Conservation (phyloP, 2,797 vertebrate genomes). For the Sebastes aleutianus region DNA sequence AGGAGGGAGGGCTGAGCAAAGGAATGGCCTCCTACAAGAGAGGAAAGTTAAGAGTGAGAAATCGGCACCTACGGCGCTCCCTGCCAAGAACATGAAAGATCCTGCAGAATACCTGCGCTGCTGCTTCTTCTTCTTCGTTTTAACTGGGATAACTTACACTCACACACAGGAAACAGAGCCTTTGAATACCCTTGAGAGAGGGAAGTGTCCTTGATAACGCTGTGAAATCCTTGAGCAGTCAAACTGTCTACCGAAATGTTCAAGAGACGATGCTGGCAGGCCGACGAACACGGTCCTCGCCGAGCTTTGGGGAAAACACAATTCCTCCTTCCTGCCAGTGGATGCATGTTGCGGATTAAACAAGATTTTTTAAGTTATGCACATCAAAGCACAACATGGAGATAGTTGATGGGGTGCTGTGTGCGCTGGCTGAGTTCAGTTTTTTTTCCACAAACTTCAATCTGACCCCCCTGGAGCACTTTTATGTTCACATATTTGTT, state of each 20-base stretch:
- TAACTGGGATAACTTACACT: constrained; percentile 28
- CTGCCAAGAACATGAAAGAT: constrained; percentile 19
- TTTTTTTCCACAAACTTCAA: neutral
- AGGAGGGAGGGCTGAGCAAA: neutral
- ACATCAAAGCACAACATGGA: constrained; percentile 41
- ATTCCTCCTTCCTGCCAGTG: neutral
- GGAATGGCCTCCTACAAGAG: neutral
- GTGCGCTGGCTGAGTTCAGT: neutral
- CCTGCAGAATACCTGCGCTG: constrained; percentile 5
- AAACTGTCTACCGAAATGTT: constrained; percentile 44
- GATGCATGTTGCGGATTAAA: constrained; percentile 28
- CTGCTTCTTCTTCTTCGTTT: constrained; percentile 7
- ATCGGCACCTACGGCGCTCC: neutral
- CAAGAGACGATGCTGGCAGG: constrained; percentile 17
- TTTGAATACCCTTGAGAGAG: constrained; percentile 53
- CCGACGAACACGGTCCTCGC: neutral
- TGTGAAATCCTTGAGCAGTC: constrained; percentile 42
- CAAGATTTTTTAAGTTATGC: constrained; percentile 9
- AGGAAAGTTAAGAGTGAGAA: constrained; percentile 7
- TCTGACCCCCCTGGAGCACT: neutral
- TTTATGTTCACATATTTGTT: constrained; percentile 15
- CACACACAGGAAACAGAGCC: constrained; percentile 17
- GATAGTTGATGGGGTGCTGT: constrained; percentile 15
- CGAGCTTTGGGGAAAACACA: constrained; percentile 8
- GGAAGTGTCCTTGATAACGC: constrained; percentile 47